phyloP scores from a whole-genome alignment of 2,888 invertebrate genomes.

The Steinernema carpocapsae region DNA sequence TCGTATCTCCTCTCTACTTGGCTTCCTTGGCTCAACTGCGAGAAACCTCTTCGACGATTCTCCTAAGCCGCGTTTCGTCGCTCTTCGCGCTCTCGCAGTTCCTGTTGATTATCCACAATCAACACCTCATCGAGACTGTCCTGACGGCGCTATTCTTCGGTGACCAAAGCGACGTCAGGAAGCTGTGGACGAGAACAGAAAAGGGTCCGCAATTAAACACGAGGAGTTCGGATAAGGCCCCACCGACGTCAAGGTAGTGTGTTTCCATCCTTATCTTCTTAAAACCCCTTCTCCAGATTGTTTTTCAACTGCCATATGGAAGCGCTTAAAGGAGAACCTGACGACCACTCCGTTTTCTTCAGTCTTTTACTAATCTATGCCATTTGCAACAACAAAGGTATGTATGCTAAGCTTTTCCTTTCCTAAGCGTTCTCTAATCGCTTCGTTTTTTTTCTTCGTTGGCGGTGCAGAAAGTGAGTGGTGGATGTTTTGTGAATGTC shows the following conservation, averaged over 20 bases:
- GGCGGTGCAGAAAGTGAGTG: slow-evolving; percentile 50
- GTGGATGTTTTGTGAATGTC: slow-evolving; percentile 42
- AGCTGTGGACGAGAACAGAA: slow-evolving; percentile 51
- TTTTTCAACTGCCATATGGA: slow-evolving; percentile 88
- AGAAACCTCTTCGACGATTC: slow-evolving; percentile 46
- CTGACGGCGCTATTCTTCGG: slow-evolving; percentile 64
- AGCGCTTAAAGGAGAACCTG: slow-evolving; percentile 85
- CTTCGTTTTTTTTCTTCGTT: slow-evolving; percentile 30
- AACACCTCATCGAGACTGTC: slow-evolving; percentile 53
- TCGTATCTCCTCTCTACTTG: slow-evolving; percentile 51
- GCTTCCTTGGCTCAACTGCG: slow-evolving; percentile 41
- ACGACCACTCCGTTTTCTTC: slow-evolving; percentile 91
- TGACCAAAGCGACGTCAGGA: slow-evolving; percentile 50
- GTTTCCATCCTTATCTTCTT: slow-evolving; percentile 8
- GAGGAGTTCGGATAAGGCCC: slow-evolving; percentile 26
- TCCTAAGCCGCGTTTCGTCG: slow-evolving; percentile 60
- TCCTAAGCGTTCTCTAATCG: slow-evolving; percentile 23
- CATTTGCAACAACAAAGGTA: slow-evolving; percentile 90
- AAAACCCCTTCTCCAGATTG: slow-evolving; percentile 71
- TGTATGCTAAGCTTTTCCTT: slow-evolving; percentile 45
- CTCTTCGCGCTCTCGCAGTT: slow-evolving; percentile 64
- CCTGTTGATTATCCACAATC: slow-evolving; percentile 55
- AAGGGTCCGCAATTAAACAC: slow-evolving; percentile 41
- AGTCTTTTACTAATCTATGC: slow-evolving; percentile 89
- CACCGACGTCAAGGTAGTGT: not conserved